These are phyloP conservation scores for Scolopax bukidnonensis DNA, from an alignment of 2,797 vertebrate species.

Conservation along the genomic window DNA sequence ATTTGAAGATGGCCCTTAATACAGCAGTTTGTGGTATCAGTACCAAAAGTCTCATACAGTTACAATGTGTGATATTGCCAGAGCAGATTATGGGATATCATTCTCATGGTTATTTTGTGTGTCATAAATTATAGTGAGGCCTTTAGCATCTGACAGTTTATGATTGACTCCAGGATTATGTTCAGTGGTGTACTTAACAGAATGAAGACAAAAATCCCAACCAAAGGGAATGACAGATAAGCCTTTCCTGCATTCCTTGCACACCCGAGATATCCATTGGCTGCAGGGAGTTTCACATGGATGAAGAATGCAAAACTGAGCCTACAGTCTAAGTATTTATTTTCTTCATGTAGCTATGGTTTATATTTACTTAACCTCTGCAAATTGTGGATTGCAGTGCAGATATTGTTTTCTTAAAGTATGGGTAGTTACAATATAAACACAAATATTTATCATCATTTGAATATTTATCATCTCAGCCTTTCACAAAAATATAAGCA, in stretches of 20 bases:
- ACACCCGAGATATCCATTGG: not conserved
- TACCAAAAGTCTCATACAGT: not conserved
- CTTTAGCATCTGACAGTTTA: not conserved
- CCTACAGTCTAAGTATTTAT: constrained; percentile 32
- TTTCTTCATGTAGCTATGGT: constrained; percentile 50
- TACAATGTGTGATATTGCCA: not conserved
- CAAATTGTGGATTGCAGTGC: constrained; percentile 34
- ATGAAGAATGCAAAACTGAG: constrained; percentile 45
- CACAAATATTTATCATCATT: constrained; percentile 70
- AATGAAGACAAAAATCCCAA: not conserved
- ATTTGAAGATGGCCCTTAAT: not conserved
- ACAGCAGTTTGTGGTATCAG: not conserved
- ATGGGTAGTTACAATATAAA: constrained; percentile 56
- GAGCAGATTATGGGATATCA: not conserved
- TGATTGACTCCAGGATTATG: not conserved
- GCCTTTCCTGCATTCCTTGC: not conserved
- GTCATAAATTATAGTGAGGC: not conserved
- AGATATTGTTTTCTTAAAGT: constrained; percentile 68
- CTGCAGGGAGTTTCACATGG: not conserved
- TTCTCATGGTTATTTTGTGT: not conserved
- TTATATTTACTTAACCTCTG: constrained; percentile 63
- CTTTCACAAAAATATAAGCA: constrained; percentile 56
- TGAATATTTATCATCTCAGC: constrained; percentile 67
- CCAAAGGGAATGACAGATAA: not conserved
- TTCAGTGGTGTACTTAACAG: not conserved